phyloP scores from a whole-genome alignment of 2,888 invertebrate species.

The Leptinotarsa juncta region DNA sequence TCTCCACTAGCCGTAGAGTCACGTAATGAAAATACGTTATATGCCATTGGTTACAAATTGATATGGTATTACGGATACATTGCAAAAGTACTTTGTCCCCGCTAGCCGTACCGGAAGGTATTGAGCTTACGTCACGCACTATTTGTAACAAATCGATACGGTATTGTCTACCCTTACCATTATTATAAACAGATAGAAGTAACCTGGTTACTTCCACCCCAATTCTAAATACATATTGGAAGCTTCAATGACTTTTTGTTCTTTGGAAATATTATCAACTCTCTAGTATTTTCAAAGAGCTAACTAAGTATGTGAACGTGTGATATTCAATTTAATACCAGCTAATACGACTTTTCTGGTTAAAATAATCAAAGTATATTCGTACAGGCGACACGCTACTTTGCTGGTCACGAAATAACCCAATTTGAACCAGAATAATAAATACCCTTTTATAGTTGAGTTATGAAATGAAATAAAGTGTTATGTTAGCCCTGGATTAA shows the following conservation, averaged over 20 bases:
- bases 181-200: too few relatives aligned
- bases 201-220: too few relatives aligned
- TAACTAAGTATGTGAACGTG: slow-evolving; percentile 27
- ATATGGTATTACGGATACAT: too few relatives aligned
- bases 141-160: too few relatives aligned
- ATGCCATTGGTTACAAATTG: too few relatives aligned
- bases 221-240: too few relatives aligned
- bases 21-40: too few relatives aligned
- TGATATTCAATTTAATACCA: slow-evolving; percentile 40
- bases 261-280: not conserved
- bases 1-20: too few relatives aligned
- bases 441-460: slow-evolving; percentile 8
- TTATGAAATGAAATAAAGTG: not conserved
- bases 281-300: not conserved
- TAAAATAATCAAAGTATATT: slow-evolving; percentile 53
- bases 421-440: slow-evolving; percentile 10
- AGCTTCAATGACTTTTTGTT: not conserved
- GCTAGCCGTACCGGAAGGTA: too few relatives aligned
- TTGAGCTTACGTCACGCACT: too few relatives aligned
- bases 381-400: slow-evolving; percentile 55
- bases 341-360: slow-evolving; percentile 47
- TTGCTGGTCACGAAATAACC: slow-evolving; percentile 36
- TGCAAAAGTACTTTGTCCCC: too few relatives aligned
- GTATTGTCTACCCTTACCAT: too few relatives aligned
- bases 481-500: not conserved